Evolutionary conservation across 2,888 invertebrate genomes (phyloP).

Genomic region (Xestobium rufovillosum): DNA sequence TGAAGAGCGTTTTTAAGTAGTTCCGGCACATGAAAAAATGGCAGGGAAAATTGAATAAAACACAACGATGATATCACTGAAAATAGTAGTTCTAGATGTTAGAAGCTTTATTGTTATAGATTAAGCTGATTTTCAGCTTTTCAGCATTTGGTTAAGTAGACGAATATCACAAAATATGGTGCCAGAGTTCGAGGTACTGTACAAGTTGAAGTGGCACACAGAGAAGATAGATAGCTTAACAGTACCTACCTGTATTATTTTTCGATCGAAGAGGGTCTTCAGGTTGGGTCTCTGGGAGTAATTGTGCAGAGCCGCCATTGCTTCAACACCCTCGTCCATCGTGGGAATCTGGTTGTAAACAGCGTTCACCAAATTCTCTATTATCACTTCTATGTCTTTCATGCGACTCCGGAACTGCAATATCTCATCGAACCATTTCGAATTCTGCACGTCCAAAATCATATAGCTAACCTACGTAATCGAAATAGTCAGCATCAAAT

Average conservation of each 20-base stretch:
- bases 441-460: constrained; percentile 70
- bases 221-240: constrained; percentile 7
- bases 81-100: too few species aligned
- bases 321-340: constrained; percentile 72
- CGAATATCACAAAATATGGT: constrained; percentile 4
- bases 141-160: background rate
- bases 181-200: background rate
- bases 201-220: constrained; percentile 5
- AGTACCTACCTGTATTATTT: constrained; percentile 52
- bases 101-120: too few species aligned
- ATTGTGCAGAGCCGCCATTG: constrained; percentile 68
- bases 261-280: constrained; percentile 59
- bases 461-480: constrained; percentile 47
- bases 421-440: constrained; percentile 77
- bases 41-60: too few species aligned
- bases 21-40: too few species aligned
- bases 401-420: constrained; percentile 52
- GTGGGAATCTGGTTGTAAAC: constrained; percentile 74
- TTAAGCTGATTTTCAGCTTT: too few species aligned
- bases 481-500: too few species aligned
- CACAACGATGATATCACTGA: too few species aligned
- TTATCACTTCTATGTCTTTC: constrained; percentile 64
- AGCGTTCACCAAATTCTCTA: constrained; percentile 72
- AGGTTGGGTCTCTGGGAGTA: constrained; percentile 69
- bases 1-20: too few species aligned